Evolutionary conservation across 2,113 vertebrate species (phyloP), one percentile per base, ranked within the genome.

Genomic region (Phycodurus eques): DNA sequence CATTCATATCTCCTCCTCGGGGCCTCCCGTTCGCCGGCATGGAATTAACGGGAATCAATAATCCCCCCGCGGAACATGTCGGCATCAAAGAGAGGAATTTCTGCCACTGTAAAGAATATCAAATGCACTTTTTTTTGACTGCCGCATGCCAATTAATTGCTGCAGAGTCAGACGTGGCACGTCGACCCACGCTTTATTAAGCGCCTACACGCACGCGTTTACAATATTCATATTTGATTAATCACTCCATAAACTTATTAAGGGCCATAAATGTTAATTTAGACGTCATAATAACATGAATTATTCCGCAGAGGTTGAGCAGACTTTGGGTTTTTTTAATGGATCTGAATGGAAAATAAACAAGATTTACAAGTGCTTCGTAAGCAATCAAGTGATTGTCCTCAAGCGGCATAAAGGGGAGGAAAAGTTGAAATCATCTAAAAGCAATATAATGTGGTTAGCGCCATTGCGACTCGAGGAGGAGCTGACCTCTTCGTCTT

Each of bases 31-130:
- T 83, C 81, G 4, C 80, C 83, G 84, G 63, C 31, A 8, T 67
- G 76, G 84, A 80, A 12, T 75, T 81, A 80, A 86, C 81, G 61
- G 59, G 78, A 91, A 90, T 88, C 86, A 77, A 90, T 87, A 81
- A 85, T 80, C 49, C 71, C 3, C 22, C 31, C 39, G 59, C 62
- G 64, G 70, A 80, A 71, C 71, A 74, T 74, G 74, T 35, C 19
- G 3, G 84, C 84, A 82, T 88, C 87, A 87, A 90, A 88, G 78
- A 72, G 63, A 54, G 60, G 78, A 35, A 73, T 75, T 67, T 70
- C 57, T 70, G 46, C 0, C 68, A 80, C 77, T 87, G 69, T 76
- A 82, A 85, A 66, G 76, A 79, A 84, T 82, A 64, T 78, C 60
- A 84, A 81, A 68, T 69, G 27, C 15, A 17, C 67, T 35, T 60